Percentiles rank a stretch among this genome's conserved stretches.
Evolutionary conservation across 2,113 vertebrate species (phyloP).

Genomic region (Cynocephalus volans): DNA sequence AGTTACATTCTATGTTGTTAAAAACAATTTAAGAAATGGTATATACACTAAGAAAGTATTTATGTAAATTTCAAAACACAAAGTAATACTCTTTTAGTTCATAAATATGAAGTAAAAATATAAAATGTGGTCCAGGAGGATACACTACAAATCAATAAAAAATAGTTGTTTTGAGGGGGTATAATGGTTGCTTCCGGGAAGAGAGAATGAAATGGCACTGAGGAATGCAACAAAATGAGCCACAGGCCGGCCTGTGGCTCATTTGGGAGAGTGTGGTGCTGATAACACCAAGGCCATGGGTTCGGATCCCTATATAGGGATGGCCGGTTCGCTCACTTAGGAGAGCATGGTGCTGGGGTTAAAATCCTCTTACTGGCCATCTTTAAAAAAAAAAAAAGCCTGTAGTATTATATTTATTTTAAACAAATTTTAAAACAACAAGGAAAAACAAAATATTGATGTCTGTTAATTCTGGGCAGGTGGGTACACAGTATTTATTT

Average conservation of each 20-base stretch:
- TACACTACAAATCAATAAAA: background rate
- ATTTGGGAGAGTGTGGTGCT: too few species aligned
- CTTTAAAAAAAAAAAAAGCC: background rate
- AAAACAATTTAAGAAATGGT: background rate
- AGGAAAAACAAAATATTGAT: constrained; percentile 36
- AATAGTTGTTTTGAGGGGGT: background rate
- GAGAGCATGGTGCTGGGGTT: too few species aligned
- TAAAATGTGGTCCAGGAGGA: background rate
- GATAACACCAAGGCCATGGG: too few species aligned
- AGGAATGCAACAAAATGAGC: background rate
- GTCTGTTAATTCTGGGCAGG: background rate
- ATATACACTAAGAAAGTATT: background rate
- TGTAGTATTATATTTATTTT: background rate
- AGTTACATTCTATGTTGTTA: background rate
- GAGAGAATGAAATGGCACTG: background rate
- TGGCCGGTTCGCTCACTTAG: too few species aligned
- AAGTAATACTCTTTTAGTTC: background rate
- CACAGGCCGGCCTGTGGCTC: too few species aligned
- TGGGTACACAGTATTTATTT: background rate
- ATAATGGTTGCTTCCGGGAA: background rate
- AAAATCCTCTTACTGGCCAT: too few species aligned
- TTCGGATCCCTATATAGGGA: too few species aligned
- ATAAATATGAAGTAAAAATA: constrained; percentile 11
- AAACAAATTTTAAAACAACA: background rate
- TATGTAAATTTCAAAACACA: background rate